These are phyloP conservation scores for Spialia ferax DNA, from an alignment of 2,888 invertebrate genomes.

Conservation along the genomic window DNA sequence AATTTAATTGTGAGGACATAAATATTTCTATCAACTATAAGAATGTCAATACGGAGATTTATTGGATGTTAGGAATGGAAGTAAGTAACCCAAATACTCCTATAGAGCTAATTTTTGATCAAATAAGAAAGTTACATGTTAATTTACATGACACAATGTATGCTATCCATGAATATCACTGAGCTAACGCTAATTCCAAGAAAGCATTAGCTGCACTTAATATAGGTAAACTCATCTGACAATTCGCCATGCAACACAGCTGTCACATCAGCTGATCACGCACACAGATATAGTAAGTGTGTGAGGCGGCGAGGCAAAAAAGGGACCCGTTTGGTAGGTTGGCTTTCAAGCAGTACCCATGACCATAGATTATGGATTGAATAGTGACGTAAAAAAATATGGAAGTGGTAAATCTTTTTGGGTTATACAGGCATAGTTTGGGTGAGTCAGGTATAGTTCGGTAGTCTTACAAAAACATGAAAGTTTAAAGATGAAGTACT, in stretches of 20 bases:
- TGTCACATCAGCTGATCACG: conserved; percentile 75
- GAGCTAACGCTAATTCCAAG: conserved; percentile 10
- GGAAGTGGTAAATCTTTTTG: background rate
- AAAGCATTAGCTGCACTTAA: conserved; percentile 17
- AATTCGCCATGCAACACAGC: conserved; percentile 66
- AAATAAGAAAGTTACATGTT: no score
- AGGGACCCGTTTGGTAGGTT: conserved; percentile 70
- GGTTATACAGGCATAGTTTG: background rate
- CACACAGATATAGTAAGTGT: conserved; percentile 56
- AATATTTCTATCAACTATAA: no score
- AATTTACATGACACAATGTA: no score
- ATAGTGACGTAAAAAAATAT: background rate
- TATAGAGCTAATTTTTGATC: no score
- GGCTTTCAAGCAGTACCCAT: conserved; percentile 69
- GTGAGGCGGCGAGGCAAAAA: conserved; percentile 64
- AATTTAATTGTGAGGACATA: no score
- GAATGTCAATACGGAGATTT: no score
- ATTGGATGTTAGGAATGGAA: no score
- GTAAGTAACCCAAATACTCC: no score
- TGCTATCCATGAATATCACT: background rate
- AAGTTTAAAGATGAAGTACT: no score
- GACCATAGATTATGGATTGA: conserved; percentile 45
- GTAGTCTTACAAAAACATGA: no score
- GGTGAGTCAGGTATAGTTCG: background rate
- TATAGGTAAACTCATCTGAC: conserved; percentile 43